These are phyloP conservation scores for Calidris pygmaea DNA, from an alignment of 2,113 vertebrate species.

Conservation along the genomic window DNA sequence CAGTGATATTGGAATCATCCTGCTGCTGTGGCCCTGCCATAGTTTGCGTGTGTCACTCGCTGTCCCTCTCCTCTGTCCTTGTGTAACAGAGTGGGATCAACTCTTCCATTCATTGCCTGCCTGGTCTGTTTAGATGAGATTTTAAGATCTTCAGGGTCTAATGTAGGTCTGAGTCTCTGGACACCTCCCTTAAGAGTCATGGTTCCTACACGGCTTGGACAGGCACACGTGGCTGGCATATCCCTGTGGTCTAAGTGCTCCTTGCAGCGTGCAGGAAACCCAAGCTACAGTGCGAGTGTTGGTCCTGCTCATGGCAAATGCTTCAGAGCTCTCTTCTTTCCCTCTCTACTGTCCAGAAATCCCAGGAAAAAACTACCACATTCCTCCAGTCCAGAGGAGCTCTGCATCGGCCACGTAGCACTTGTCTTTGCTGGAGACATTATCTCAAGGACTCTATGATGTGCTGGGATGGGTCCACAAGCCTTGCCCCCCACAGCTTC, in stretches of 20 bases:
- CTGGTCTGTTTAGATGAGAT: not conserved
- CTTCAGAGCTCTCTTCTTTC: not conserved
- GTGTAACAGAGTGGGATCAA: not conserved
- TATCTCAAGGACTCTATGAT: not conserved
- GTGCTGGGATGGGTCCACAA: not conserved
- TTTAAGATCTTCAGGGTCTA: not conserved
- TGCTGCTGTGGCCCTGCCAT: not conserved
- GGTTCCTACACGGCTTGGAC: not conserved
- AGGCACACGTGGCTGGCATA: fast-evolving
- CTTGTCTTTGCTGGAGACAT: not conserved
- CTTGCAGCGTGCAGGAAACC: not conserved
- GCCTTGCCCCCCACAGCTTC: fast-evolving
- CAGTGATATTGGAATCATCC: not conserved
- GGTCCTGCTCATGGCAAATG: not conserved
- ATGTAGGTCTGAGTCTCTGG: not conserved
- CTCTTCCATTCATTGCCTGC: not conserved
- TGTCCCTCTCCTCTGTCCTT: not conserved
- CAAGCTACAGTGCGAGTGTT: not conserved
- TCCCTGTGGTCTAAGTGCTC: not conserved
- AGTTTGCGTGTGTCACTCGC: not conserved
- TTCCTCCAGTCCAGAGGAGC: not conserved
- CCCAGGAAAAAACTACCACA: not conserved
- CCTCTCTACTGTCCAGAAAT: not conserved
- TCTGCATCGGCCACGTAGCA: fast-evolving
- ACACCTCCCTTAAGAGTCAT: not conserved